A percentile compares a stretch with the other conserved stretches of the same genome.
Conservation (phyloP, 2,797 vertebrate species). For the Enteromius thamalakanensis region DNA sequence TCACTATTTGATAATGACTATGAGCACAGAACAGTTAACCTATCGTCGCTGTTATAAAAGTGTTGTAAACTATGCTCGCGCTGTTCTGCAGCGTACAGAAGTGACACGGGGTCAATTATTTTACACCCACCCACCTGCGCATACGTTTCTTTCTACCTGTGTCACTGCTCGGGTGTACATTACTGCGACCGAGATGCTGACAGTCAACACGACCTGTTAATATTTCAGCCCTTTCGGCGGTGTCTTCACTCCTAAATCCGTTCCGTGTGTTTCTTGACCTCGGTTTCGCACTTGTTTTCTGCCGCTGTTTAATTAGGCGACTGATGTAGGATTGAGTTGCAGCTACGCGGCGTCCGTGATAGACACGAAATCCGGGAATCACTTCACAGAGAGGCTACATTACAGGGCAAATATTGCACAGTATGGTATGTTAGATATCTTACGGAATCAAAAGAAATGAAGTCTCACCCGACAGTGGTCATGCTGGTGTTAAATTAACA, state of each 20-base stretch:
- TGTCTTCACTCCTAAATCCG: slow-evolving; percentile 69
- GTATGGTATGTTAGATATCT: background rate
- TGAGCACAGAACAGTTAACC: background rate
- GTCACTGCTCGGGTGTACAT: slow-evolving; percentile 63
- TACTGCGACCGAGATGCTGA: slow-evolving; percentile 61
- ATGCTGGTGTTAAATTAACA: slow-evolving; percentile 6
- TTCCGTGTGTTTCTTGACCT: slow-evolving; percentile 70
- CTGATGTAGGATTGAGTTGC: slow-evolving; percentile 68
- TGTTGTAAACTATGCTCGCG: background rate
- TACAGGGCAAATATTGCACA: background rate
- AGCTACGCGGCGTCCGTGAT: slow-evolving; percentile 29
- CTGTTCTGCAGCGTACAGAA: background rate
- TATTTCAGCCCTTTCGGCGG: slow-evolving; percentile 72
- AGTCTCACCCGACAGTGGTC: background rate
- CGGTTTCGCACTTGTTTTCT: slow-evolving; percentile 69
- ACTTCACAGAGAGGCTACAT: background rate
- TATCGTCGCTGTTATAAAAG: too few relatives aligned
- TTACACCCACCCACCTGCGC: background rate
- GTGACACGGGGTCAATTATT: background rate
- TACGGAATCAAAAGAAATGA: background rate
- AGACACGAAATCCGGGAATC: background rate
- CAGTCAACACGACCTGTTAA: slow-evolving; percentile 73
- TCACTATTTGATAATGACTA: too few relatives aligned
- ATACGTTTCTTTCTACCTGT: slow-evolving; percentile 13
- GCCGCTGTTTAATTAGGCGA: slow-evolving; percentile 68